Evolutionary conservation across 1,140 invertebrate species (phyloP), one percentile per base, ranked within the genome.

Genomic region (Chrysopa pallens): DNA sequence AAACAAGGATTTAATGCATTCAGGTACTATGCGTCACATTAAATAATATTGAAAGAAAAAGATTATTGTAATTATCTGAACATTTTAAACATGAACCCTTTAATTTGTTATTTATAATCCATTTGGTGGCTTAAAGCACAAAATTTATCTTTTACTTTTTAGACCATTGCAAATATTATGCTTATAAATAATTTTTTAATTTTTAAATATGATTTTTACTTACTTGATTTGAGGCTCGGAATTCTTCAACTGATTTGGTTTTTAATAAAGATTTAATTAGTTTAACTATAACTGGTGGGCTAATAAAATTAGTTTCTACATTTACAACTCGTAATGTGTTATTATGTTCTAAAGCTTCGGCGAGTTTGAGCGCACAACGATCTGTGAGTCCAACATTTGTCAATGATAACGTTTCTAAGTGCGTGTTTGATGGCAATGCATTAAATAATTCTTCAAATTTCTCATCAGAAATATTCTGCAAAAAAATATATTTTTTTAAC

Each of bases 231-330:
- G 89, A 82, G 46, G 87, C 88, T 61, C 91, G 74, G 59, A 96
- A 90, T 68, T 96, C 91, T 66, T 90, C 81, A 33, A 96, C 73
- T 41, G 74, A 76, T 58, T 87, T 84, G 50, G 85, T 86, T 51
- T 80, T 77, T 45, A 93, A 74, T 50, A 96, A 71, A 36, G 87
- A 74, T 63, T 80, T 80, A 36, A 96, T 74, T 37, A 98, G 68
- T 59, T 77, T 76, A 42, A 92, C 78, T 55, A 96, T 78, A 40
- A 80, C 74, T 56, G 69, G 69, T 54, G 81, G 85, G 66, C 77
- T 86, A 58, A 97, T 80, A 62, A 90, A 92, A 72, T 98, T 98
- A 40, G 91, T 94, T 74, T 97, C 92, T 48, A 97, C 79, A 63
- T 94, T 96, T 54, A 97, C 69, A 52, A 87, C 84, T 61, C 82